phyloP scores from a whole-genome alignment of 2,888 invertebrate species.

The Melanchra persicariae region DNA sequence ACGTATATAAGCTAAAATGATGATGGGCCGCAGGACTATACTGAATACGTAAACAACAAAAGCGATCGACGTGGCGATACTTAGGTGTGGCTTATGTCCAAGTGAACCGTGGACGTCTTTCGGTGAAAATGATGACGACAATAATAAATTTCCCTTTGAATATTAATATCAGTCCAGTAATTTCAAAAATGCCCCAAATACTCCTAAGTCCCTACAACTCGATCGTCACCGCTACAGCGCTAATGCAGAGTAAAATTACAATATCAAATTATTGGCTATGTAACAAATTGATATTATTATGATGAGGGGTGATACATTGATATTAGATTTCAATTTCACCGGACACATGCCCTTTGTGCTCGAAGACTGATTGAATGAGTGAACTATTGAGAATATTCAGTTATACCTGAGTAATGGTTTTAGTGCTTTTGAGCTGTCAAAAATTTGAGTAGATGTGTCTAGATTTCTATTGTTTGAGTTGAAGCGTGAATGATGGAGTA shows the following conservation, averaged over 20 bases:
- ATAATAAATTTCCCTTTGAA: no score
- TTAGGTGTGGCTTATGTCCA: no score
- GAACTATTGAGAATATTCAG: slow-evolving; percentile 19
- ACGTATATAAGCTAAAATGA: no score
- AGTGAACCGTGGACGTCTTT: no score
- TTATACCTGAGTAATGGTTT: slow-evolving; percentile 25
- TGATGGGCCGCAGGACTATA: no score
- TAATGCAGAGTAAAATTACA: slow-evolving; percentile 68
- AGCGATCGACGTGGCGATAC: no score
- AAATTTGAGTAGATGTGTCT: not conserved
- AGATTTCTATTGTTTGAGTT: not conserved
- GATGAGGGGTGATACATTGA: slow-evolving; percentile 57
- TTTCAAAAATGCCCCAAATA: not conserved
- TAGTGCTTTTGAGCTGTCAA: slow-evolving; percentile 13
- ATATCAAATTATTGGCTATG: slow-evolving; percentile 66
- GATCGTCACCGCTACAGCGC: slow-evolving; percentile 44
- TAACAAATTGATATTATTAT: slow-evolving; percentile 60
- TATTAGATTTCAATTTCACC: slow-evolving; percentile 53
- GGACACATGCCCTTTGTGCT: slow-evolving; percentile 53
- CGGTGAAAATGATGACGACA: no score
- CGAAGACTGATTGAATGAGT: slow-evolving; percentile 40
- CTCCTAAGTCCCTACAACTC: slow-evolving; percentile 21
- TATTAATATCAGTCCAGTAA: not conserved
- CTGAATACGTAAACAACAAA: no score
- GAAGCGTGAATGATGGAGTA: slow-evolving; percentile 11